Evolutionary conservation across 1,140 invertebrate species (phyloP), one percentile per base, ranked within the genome.

Genomic region (Latrodectus geometricus): DNA sequence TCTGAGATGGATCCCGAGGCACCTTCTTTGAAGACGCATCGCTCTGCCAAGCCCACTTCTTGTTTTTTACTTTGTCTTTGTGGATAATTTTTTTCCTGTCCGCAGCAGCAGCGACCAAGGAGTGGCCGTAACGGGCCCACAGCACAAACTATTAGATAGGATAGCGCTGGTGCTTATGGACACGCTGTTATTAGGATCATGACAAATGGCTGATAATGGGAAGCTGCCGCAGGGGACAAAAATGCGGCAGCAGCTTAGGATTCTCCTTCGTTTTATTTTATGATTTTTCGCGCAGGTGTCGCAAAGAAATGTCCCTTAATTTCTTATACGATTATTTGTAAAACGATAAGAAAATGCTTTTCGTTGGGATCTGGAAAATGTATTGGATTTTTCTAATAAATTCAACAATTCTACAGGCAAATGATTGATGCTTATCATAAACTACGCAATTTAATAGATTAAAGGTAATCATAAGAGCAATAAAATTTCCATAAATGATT

Each of bases 111-210:
- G 20, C 78, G 49, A 74, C 35, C 66, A 50, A 82, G 80, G 80
- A 82, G 80, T 82, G 80, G 50, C 80, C 48, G 66, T 79, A 79
- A 80, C 65, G 78, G 78, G 49, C 69, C 68, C 35, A 49, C 50
- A 50, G 75, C 11, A 70, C 69, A 82, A 82, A 82, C 80, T 82
- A 82, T 82, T 82, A 82, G 61, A 54, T 61, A 73, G 73, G 80
- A 73, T 82, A 56, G 80, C 61, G 65, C 80, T 52, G 70, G 54
- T 82, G 80, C 69, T 82, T 82, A 73, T 70, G 80, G 80, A 82
- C 80, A 82, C 80, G 80, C 80, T 82, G 80, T 82, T 82, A 82
- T 82, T 82, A 82, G 69, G 70, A 35, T 35, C 52, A 82, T 82
- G 80, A 82, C 80, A 82, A 82, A 82, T 82, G 79, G 79, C 50